Evolutionary conservation across 1,140 invertebrate species (phyloP), one percentile per base, ranked within the genome.

Genomic region (Aethina tumida): DNA sequence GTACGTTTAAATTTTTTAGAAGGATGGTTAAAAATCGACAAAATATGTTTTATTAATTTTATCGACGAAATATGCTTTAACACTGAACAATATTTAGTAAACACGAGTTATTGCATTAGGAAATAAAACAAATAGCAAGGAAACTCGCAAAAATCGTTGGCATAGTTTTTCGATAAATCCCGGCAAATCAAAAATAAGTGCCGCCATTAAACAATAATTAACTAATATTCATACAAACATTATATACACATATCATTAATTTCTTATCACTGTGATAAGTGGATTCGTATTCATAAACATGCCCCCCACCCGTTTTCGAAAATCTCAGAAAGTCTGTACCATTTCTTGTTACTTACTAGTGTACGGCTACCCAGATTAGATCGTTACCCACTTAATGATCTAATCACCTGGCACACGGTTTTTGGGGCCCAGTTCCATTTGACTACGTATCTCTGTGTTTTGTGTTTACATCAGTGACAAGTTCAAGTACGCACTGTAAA

Each of bases 231-330:
- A 30, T 25, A 37, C 21, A 36, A 37, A 24, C 22, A 17, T 13
- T 41, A 35, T 41, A 27, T 26, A 16, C 30, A 34, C 25, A 35
- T 35, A 27, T 39, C 35, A 31, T 43, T 33, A 37, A 29, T 36
- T 26, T 21, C 10, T 41, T 45, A 41, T 45, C 39, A 41, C 20
- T 16, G 7, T 30, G 46, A 49, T 49, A 49, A 49, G 30, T 18
- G 39, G 39, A 49, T 45, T 49, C 46, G 44, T 39, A 39, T 36
- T 34, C 39, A 42, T 41, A 49, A 49, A 45, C 39, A 41, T 28
- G 28, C 36, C 35, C 30, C 38, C 39, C 35, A 35, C 36, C 24
- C 17, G 43, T 30, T 19, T 27, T 38, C 33, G 33, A 39, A 32
- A 22, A 18, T 31, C 30, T 16, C 13, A 18, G 25, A 9, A 8